A percentile compares a stretch with the other conserved stretches of the same genome.
Evolutionary conservation across 2,888 invertebrate species (phyloP).

Genomic region (Tryphoninae sp.): DNA sequence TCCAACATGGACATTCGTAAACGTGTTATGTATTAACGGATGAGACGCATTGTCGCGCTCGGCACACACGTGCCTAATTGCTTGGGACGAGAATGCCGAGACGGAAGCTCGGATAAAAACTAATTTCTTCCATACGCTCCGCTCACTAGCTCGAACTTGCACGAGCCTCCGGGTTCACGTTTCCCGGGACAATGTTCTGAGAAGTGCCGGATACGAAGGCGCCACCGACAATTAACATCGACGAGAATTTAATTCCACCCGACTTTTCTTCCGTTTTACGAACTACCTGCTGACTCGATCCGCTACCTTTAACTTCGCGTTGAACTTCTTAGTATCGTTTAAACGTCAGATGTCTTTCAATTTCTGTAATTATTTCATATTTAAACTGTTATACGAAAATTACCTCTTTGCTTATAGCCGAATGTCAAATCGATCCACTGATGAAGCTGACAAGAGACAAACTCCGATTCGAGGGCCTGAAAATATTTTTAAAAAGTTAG

Average conservation of each 20-base stretch:
- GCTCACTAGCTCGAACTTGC: slow-evolving; percentile 51
- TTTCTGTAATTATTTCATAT: slow-evolving; percentile 14
- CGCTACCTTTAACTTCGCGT: slow-evolving; percentile 25
- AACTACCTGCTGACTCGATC: slow-evolving; percentile 33
- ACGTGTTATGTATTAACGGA: slow-evolving; percentile 76
- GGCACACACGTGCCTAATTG: slow-evolving; percentile 79
- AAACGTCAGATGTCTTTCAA: not conserved
- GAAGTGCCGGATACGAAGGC: slow-evolving; percentile 81
- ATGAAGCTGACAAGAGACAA: slow-evolving; percentile 99
- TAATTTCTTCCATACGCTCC: slow-evolving; percentile 80
- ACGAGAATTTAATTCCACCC: slow-evolving; percentile 76
- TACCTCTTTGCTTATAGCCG: slow-evolving; percentile 98
- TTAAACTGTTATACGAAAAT: slow-evolving; percentile 45
- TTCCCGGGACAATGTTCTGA: slow-evolving; percentile 72
- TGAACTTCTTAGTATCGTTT: not conserved
- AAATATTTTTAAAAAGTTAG: slow-evolving; percentile 51
- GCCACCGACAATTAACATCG: slow-evolving; percentile 79
- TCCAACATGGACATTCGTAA: slow-evolving; percentile 62
- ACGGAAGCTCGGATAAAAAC: slow-evolving; percentile 76
- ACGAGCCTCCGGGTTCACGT: slow-evolving; percentile 52
- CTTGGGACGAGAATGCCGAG: slow-evolving; percentile 65
- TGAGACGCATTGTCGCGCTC: slow-evolving; percentile 77
- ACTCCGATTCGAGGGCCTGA: slow-evolving; percentile 97
- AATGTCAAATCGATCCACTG: slow-evolving; percentile 99
- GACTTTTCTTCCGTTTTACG: slow-evolving; percentile 67